Conservation (phyloP, 2,797 vertebrate genomes). For the Trachurus trachurus region DNA sequence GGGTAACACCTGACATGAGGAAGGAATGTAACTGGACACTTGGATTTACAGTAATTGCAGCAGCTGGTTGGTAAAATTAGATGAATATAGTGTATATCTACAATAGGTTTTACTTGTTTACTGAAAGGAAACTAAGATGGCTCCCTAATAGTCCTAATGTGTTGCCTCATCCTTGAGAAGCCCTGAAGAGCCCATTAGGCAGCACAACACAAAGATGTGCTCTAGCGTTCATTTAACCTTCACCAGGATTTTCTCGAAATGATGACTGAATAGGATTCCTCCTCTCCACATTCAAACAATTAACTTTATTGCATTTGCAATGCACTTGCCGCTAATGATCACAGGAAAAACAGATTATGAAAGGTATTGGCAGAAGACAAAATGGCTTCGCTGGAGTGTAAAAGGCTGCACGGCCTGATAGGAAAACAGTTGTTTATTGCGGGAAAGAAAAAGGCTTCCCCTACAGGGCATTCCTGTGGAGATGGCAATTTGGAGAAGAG, state of each 20-base stretch:
- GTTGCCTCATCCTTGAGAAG: slow-evolving; percentile 18
- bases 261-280: slow-evolving; percentile 37
- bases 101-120: slow-evolving; percentile 17
- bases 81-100: neutral
- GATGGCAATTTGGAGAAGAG: slow-evolving; percentile 64
- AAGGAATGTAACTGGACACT: neutral
- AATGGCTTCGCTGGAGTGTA: slow-evolving; percentile 52
- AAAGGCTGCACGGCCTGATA: slow-evolving; percentile 48
- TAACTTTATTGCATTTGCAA: slow-evolving; percentile 63
- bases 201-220: slow-evolving; percentile 20
- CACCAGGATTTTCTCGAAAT: slow-evolving; percentile 42
- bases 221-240: slow-evolving; percentile 49
- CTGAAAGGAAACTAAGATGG: slow-evolving; percentile 2
- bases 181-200: slow-evolving; percentile 18
- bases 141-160: slow-evolving; percentile 1
- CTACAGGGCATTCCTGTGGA: slow-evolving; percentile 60
- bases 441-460: slow-evolving; percentile 48
- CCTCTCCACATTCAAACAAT: slow-evolving; percentile 60
- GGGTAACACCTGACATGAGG: slow-evolving; percentile 32
- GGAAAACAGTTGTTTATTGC: slow-evolving; percentile 66
- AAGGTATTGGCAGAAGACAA: slow-evolving; percentile 44
- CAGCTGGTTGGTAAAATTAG: neutral
- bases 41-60: neutral
- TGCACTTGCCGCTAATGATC: slow-evolving; percentile 59
- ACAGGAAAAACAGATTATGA: slow-evolving; percentile 45